phyloP scores from a whole-genome alignment of 30 jellyfish, hydroid and myxozoan genomes.

The Nemopilema nomurai region DNA sequence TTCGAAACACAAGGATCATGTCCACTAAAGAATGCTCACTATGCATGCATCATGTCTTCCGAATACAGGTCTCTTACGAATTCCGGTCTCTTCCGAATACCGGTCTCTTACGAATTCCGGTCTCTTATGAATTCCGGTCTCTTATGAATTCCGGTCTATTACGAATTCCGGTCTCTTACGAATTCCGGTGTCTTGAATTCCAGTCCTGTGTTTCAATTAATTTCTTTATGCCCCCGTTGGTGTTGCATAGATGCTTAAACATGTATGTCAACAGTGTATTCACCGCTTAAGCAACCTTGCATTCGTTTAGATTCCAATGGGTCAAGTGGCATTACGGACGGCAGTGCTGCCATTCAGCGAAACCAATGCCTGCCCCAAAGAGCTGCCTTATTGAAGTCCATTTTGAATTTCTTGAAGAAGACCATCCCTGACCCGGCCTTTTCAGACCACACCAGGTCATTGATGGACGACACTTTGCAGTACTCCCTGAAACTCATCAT shows the following conservation, averaged over 20 bases:
- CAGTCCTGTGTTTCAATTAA: too few species aligned
- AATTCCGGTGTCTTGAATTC: too few species aligned
- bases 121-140: too few species aligned
- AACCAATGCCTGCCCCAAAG: conserved; percentile 96
- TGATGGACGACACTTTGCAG: conserved; percentile 94
- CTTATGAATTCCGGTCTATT: too few species aligned
- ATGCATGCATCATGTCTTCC: too few species aligned
- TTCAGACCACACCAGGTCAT: conserved; percentile 89
- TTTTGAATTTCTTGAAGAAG: conserved; percentile 91
- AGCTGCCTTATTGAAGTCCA: conserved; percentile 96
- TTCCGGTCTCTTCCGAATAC: too few species aligned
- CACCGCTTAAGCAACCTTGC: not conserved
- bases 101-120: too few species aligned
- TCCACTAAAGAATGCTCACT: too few species aligned
- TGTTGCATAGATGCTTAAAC: not conserved
- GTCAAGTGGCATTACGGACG: conserved; percentile 6
- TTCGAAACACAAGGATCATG: too few species aligned
- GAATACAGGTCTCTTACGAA: too few species aligned
- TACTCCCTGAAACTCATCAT: conserved; percentile 83
- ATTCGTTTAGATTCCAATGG: conserved; percentile 1
- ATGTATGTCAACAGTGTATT: not conserved
- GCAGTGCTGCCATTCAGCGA: conserved; percentile 44
- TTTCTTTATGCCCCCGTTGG: too few species aligned
- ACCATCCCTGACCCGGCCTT: conserved; percentile 99
- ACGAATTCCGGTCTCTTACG: too few species aligned